Evolutionary conservation across 2,888 invertebrate species (phyloP), one percentile per base, ranked within the genome.

Genomic region (Pandemis cinnamomeana): DNA sequence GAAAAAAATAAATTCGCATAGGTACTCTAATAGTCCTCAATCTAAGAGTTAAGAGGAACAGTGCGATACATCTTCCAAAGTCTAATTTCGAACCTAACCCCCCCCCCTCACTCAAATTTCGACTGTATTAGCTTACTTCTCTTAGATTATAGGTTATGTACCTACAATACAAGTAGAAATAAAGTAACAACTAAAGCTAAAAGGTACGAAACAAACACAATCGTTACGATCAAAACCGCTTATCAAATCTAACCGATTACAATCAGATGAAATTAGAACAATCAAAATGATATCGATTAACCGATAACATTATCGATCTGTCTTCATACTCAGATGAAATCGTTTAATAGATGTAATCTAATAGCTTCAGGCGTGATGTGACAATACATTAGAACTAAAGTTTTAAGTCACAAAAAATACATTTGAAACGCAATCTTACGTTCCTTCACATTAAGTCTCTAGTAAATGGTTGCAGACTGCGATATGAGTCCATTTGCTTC

Each of bases 251-350:
- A 61, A 67, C 20, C 67, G 67, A 62, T 72, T 51, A 53, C 66
- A 7, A 72, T 71, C 71, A n/a, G 42, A 62, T 7, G 67, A 66
- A 66, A 73, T 53, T 62, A 55, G 67, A 73, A 70, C 73, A 53
- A 70, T 60, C 27, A 44, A 46, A 20, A 36, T 53, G 72, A 72
- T 53, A 63, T 60, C 71, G 46, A 64, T 11, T 41, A 48, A 60
- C 60, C 69, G 68, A 58, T 72, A 69, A 58, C 46, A 64, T 41
- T 42, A 70, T 51, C 69, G 60, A 73, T 69, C 58, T 72, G 72
- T 72, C 72, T 72, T 64, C 69, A 70, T 63, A 20, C 44, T 15
- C 13, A 48, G 71, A 70, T 70, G 62, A 41, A 62, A 66, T 66
- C 66, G 66, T 51, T 64, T n/a, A 64, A 64, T 64, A 20, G 55